Conservation (phyloP, 2,113 vertebrate species). For the Hyperopisus bebe region DNA sequence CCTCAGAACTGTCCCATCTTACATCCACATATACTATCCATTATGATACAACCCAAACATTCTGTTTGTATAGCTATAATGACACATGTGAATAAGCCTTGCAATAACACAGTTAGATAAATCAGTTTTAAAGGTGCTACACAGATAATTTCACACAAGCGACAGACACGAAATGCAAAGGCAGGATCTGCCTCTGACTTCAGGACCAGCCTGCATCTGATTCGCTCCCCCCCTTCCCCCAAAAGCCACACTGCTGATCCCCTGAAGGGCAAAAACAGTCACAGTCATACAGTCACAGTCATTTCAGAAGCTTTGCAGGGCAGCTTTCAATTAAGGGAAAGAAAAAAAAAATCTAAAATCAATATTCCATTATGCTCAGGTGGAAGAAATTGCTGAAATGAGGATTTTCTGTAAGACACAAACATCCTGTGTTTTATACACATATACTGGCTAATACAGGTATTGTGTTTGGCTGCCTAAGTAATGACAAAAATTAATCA, state of each 20-base stretch:
- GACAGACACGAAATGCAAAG: neutral
- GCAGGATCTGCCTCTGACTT: neutral
- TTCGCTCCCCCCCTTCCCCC: neutral
- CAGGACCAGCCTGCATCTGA: neutral
- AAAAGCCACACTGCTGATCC: neutral
- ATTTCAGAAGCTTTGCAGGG: neutral
- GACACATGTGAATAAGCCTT: neutral
- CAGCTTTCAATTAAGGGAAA: neutral
- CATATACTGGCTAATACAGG: neutral
- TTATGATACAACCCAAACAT: neutral
- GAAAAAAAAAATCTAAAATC: neutral
- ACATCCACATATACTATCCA: neutral
- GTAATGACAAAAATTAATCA: neutral
- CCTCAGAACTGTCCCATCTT: neutral
- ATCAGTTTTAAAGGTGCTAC: neutral
- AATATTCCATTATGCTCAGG: neutral
- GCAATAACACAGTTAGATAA: neutral
- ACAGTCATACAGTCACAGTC: neutral
- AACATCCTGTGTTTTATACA: neutral
- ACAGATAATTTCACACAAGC: neutral
- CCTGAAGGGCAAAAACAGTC: neutral
- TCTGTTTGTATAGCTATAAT: neutral
- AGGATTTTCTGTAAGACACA: conserved; percentile 2
- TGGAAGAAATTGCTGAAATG: neutral
- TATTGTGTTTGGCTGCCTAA: neutral